Conservation (phyloP, 2,888 invertebrate genomes). For the Desoria tigrina region DNA sequence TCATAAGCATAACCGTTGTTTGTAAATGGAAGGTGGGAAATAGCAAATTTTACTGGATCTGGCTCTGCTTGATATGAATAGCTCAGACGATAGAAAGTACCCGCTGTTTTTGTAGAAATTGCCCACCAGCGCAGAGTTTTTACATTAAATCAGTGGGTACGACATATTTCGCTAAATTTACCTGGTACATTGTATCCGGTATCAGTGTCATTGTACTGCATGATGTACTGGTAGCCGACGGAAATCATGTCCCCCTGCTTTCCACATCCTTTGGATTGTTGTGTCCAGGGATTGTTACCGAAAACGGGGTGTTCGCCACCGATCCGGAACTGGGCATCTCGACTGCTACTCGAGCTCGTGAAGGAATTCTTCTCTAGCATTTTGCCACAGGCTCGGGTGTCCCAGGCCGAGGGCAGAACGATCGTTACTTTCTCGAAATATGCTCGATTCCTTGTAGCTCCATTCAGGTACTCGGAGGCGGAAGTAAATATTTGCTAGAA, state of each 20-base stretch:
- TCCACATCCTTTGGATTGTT: constrained; percentile 66
- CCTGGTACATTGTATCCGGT: constrained; percentile 38
- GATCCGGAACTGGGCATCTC: constrained; percentile 61
- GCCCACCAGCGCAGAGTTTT: no score
- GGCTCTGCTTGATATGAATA: no score
- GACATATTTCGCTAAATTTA: constrained; percentile 23
- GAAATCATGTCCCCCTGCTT: constrained; percentile 65
- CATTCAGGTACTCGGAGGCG: constrained; percentile 63
- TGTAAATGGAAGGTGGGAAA: no score
- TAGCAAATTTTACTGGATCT: no score
- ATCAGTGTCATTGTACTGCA: constrained; percentile 49
- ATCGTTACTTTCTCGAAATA: constrained; percentile 64
- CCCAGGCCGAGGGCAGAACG: constrained; percentile 62
- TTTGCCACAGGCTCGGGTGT: constrained; percentile 46
- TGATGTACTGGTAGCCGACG: constrained; percentile 54
- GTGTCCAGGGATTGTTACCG: constrained; percentile 63
- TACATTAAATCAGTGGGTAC: no score
- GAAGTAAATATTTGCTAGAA: constrained; percentile 62
- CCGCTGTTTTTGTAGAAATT: no score
- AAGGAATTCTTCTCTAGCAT: constrained; percentile 56
- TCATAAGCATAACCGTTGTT: no score
- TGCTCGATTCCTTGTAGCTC: constrained; percentile 63
- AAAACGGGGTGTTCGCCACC: constrained; percentile 62
- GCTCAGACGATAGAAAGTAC: no score
- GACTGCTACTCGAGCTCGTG: constrained; percentile 60